Percentiles rank a stretch among this genome's conserved stretches.
Evolutionary conservation across 2,888 invertebrate species (phyloP).

Genomic region (Salticus scenicus): DNA sequence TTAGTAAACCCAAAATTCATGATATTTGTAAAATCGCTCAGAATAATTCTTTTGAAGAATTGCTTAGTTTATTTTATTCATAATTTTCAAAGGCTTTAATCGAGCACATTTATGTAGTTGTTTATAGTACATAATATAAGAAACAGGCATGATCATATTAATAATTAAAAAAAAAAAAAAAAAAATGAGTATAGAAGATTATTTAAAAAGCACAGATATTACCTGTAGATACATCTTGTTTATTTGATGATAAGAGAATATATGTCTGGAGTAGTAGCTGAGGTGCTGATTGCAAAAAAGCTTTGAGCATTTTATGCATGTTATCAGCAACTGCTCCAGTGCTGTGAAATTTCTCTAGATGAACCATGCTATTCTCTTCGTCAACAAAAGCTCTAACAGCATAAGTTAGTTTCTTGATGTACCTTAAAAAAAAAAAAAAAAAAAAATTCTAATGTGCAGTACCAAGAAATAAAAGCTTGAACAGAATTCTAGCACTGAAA

Average conservation of each 20-base stretch:
- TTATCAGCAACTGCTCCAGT: slow-evolving; percentile 79
- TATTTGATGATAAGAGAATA: slow-evolving; percentile 77
- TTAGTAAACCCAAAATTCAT: too few relatives aligned
- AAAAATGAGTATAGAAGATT: too few relatives aligned
- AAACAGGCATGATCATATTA: too few relatives aligned
- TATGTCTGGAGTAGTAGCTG: slow-evolving; percentile 84
- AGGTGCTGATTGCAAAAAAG: slow-evolving; percentile 84
- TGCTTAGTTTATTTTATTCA: too few relatives aligned
- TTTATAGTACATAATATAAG: too few relatives aligned
- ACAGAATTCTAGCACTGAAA: background rate
- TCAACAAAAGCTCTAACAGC: slow-evolving; percentile 54
- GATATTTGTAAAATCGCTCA: too few relatives aligned
- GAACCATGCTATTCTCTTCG: slow-evolving; percentile 55
- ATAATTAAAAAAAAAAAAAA: too few relatives aligned
- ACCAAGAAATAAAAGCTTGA: too few relatives aligned
- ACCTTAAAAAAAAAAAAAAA: slow-evolving; percentile 28
- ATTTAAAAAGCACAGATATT: background rate
- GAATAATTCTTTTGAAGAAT: too few relatives aligned
- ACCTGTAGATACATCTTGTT: slow-evolving; percentile 58
- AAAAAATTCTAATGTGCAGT: too few relatives aligned
- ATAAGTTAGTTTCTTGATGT: slow-evolving; percentile 61
- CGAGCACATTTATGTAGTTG: too few relatives aligned
- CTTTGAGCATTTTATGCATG: slow-evolving; percentile 82
- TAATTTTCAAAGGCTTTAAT: too few relatives aligned
- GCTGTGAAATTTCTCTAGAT: slow-evolving; percentile 60